Evolutionary conservation across 2,888 invertebrate genomes (phyloP), one percentile per base, ranked within the genome.

Genomic region (Zeuzera pyrina): DNA sequence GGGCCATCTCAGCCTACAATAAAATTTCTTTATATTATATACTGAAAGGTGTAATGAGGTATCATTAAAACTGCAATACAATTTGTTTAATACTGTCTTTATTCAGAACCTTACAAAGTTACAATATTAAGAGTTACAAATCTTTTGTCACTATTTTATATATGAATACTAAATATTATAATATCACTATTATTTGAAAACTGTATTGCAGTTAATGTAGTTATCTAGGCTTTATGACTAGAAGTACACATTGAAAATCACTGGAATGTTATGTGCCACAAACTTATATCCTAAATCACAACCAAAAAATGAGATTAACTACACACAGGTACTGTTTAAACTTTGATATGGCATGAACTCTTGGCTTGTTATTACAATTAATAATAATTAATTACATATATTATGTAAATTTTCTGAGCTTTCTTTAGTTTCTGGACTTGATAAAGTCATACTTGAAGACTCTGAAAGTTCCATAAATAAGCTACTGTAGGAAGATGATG

Each of bases 1-100:
- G 87, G 35, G 97, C 97, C 91, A 97, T 94, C 85, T 97, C 96
- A 61, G 97, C 97, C 93, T 94, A 76, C 41, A 79, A 84, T 35
- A 33, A 30, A 33, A 27, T 15, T 23, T 22, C 7, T 12, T 27
- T 15, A 12, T 26, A 12, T 19, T 15, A 25, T 34, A 12, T 21
- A 13, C 16, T 22, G 8, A 30, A n/a, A n/a, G 15, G 23, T 3
- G 22, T 12, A 28, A 24, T 10, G 15, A 24, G 23, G 28, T 28
- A 8, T 12, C 2, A 28, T 68, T 71, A 57, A 85, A 84, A 85
- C 84, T 84, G 85, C 85, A 85, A 85, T 85, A 84, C 85, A 81
- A 72, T 73, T 78, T 77, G 67, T 65, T 43, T 55, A 52, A 62
- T 59, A 49, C 37, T 78, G 79, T 79, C 78, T 79, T 41, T 32